These are phyloP conservation scores for Nasonia longicornis DNA, from an alignment of 1,140 invertebrate species.

Conservation along the genomic window DNA sequence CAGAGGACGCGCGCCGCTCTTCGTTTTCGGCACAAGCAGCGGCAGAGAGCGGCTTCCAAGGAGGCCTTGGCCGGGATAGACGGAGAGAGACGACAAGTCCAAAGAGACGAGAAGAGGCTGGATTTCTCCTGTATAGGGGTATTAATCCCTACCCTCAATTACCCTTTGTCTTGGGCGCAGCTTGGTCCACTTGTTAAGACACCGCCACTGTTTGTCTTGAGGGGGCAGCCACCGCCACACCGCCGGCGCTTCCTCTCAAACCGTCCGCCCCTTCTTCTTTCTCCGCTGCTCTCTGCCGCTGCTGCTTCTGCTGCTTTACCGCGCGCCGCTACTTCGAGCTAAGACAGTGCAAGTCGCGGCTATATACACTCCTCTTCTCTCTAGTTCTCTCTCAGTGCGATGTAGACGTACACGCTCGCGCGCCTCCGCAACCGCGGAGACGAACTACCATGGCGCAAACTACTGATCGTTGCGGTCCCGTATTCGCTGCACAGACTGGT, in stretches of 20 bases:
- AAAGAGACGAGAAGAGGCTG: conserved; percentile 54
- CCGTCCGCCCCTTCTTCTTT: conserved; percentile 14
- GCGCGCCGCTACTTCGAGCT: conserved; percentile 9
- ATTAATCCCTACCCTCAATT: conserved; percentile 71
- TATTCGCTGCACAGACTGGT: conserved; percentile 50
- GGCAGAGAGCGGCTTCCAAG: neutral
- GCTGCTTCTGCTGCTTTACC: neutral
- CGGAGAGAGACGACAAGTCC: conserved; percentile 41
- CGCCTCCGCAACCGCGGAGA: conserved; percentile 68
- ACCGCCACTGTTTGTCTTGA: conserved; percentile 71
- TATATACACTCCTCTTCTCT: neutral
- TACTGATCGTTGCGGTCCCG: conserved; percentile 70
- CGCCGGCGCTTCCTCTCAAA: conserved; percentile 5
- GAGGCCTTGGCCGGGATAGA: conserved; percentile 11
- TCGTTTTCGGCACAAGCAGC: conserved; percentile 11
- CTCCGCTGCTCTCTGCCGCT: conserved; percentile 3
- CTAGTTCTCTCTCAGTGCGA: neutral
- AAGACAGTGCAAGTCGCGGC: conserved; percentile 25
- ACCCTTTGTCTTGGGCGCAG: conserved; percentile 71
- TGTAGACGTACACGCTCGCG: conserved; percentile 49
- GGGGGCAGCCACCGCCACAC: conserved; percentile 51
- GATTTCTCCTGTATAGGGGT: conserved; percentile 69
- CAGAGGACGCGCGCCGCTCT: conserved; percentile 45
- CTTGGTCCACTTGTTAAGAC: conserved; percentile 71
- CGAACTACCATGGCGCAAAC: conserved; percentile 62